A percentile compares a stretch with the other conserved stretches of the same genome.
phyloP scores from a whole-genome alignment of 2,113 vertebrate species.

The Sinosuthora webbiana region DNA sequence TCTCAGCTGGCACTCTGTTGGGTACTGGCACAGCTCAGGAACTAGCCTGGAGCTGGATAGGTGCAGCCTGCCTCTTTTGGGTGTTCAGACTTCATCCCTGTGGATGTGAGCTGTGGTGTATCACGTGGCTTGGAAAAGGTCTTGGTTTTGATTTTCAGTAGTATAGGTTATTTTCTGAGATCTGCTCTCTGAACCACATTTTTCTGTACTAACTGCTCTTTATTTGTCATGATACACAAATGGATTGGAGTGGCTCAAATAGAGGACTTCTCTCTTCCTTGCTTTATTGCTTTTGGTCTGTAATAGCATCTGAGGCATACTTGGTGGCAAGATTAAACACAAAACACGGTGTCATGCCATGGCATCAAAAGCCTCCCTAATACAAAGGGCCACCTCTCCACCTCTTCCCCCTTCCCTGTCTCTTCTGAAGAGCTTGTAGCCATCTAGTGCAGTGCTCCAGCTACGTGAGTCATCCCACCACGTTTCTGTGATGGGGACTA shows the following conservation, averaged over 20 bases:
- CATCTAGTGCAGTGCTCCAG: background rate
- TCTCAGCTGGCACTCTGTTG: background rate
- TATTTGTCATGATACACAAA: background rate
- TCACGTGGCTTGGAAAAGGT: background rate
- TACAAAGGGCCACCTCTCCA: background rate
- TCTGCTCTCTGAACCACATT: background rate
- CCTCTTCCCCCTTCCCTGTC: background rate
- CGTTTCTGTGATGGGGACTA: background rate
- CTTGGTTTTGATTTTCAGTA: background rate
- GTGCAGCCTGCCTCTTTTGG: background rate
- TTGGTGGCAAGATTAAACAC: background rate
- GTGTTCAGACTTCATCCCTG: background rate
- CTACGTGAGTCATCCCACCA: background rate
- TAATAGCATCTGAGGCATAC: background rate
- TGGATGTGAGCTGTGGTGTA: background rate
- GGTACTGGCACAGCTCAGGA: background rate
- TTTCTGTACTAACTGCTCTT: slow-evolving; percentile 7
- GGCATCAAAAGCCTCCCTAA: background rate
- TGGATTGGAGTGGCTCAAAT: background rate
- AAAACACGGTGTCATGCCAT: background rate
- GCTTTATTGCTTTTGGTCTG: slow-evolving; percentile 5
- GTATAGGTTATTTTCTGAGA: background rate
- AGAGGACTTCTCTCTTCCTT: background rate
- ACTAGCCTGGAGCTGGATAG: background rate
- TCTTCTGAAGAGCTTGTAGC: background rate